phyloP scores from a whole-genome alignment of 2,797 vertebrate genomes.

The Dendrocincla fuliginosa region DNA sequence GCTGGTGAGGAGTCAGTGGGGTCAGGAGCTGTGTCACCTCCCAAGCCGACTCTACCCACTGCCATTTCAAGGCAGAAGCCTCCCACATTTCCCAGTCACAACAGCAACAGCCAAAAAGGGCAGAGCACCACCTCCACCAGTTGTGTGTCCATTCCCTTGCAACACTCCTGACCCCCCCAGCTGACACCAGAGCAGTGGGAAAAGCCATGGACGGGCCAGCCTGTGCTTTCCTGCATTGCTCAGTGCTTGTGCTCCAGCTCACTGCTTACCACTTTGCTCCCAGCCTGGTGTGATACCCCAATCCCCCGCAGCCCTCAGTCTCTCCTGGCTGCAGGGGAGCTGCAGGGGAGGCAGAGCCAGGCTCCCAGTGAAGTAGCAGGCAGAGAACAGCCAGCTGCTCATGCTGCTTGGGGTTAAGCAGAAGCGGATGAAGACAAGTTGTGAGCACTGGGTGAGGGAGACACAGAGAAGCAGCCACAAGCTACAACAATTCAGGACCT shows the following conservation, averaged over 20 bases:
- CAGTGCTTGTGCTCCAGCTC: neutral
- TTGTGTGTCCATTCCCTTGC: accelerated
- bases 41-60: neutral
- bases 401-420: neutral
- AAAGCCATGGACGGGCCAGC: accelerated
- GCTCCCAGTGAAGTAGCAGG: neutral
- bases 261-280: neutral
- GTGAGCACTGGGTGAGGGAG: neutral
- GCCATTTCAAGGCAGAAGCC: neutral
- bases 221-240: neutral
- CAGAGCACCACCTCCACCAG: neutral
- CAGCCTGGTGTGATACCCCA: neutral
- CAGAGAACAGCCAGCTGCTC: neutral
- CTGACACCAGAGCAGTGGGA: neutral
- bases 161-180: neutral
- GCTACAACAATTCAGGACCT: neutral
- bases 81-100: neutral
- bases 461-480: neutral
- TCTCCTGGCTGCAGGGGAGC: neutral
- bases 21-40: accelerated
- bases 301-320: neutral
- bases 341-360: neutral
- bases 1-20: neutral
- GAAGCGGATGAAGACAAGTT: constrained; percentile 43
- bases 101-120: neutral